Evolutionary conservation across 2,888 invertebrate species (phyloP).

Genomic region (Drosophila cracens): DNA sequence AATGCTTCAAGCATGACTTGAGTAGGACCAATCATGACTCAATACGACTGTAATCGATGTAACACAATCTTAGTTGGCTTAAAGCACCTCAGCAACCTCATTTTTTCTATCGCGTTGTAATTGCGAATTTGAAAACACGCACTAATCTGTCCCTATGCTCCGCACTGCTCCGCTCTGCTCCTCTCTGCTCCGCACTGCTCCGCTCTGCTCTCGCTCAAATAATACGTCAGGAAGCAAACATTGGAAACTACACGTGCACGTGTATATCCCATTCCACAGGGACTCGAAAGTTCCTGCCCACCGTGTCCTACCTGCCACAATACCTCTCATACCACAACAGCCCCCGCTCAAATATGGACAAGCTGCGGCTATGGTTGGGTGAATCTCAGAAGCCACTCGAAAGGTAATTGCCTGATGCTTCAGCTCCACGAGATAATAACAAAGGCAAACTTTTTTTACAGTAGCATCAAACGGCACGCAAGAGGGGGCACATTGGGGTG

Average conservation of each 20-base stretch:
- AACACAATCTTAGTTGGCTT: background rate
- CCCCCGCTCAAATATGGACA: background rate
- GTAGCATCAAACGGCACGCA: conserved; percentile 9
- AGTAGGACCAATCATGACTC: background rate
- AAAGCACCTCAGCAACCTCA: background rate
- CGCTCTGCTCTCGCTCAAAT: conserved; percentile 31
- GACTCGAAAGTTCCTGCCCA: conserved; percentile 1
- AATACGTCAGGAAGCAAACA: conserved; percentile 33
- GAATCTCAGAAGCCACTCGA: conserved; percentile 76
- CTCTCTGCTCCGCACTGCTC: conserved; percentile 1
- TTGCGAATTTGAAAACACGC: conserved; percentile 5
- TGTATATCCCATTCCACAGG: conserved; percentile 21
- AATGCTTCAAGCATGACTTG: background rate
- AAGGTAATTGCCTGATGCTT: conserved; percentile 77
- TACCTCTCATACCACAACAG: background rate
- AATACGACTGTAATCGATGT: background rate
- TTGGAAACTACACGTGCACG: conserved; percentile 26
- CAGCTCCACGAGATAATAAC: conserved; percentile 72
- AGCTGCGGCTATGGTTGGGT: conserved; percentile 24
- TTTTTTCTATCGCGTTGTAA: background rate
- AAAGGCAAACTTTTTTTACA: conserved; percentile 68
- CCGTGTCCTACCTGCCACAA: background rate
- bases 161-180: conserved; percentile 6
- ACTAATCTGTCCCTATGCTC: conserved; percentile 2
- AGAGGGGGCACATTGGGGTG: background rate